Evolutionary conservation across 1,140 invertebrate species (phyloP), one percentile per base, ranked within the genome.

Genomic region (Telenomus remus): DNA sequence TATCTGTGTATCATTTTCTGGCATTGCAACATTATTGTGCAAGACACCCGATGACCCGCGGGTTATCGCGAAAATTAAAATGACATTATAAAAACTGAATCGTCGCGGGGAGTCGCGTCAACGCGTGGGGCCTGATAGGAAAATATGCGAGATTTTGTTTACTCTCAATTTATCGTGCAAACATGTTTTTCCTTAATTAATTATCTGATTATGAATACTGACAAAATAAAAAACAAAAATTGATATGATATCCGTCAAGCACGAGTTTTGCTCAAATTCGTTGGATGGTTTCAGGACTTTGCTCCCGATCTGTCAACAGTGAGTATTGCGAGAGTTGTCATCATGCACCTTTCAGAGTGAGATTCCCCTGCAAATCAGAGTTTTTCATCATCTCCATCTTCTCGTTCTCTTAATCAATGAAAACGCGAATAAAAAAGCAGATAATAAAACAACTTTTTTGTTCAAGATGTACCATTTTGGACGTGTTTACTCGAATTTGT

Each of bases 211-310:
- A n/a, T 19, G 49, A 47, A 19, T 33, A 56, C 4, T 15, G 16
- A 55, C 19, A 42, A 56, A 49, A 53, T 14, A 34, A 59, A 60
- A 34, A 34, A 53, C 13, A 39, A 43, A 35, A 51, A 48, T 5
- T 10, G 8, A 48, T 19, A 48, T n/a, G n/a, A n/a, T n/a, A n/a
- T n/a, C n/a, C n/a, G 6, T n/a, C 1, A 57, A 50, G 46, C 16
- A 10, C 13, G 15, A 64, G 43, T 44, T 60, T 78, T 81, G 84
- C 76, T 85, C 79, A 86, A 85, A 83, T 71, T 66, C 82, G 83
- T 86, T 88, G 84, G 79, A 81, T 87, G 81, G 88, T 90, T 90
- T 87, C 89, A 90, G 89, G 89, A 90, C 83, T 86, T 89, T 89
- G 86, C 86, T 83, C 85, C 87, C 82, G 88, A 87, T 82, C 82